Conservation (phyloP, 2,113 vertebrate species). For the Psephotus haematonotus region DNA sequence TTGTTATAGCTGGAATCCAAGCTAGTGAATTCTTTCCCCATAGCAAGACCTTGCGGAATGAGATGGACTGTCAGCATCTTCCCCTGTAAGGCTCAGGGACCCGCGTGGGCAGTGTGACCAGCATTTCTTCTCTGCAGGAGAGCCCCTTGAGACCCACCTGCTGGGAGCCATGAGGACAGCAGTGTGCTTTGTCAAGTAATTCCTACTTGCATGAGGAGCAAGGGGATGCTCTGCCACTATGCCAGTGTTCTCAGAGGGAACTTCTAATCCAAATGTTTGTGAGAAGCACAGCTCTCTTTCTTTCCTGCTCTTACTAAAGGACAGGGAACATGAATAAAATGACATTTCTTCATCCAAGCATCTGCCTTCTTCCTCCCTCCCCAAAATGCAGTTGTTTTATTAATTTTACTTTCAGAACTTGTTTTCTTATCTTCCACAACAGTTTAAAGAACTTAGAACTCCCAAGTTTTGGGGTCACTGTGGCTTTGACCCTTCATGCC, state of each 20-base stretch:
- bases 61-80: not conserved
- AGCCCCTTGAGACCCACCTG: not conserved
- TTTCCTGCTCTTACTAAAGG: not conserved
- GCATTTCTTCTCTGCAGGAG: not conserved
- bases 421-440: not conserved
- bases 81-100: not conserved
- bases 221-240: not conserved
- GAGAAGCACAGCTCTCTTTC: not conserved
- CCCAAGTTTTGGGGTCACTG: not conserved
- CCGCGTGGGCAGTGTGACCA: not conserved
- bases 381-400: not conserved
- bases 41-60: not conserved
- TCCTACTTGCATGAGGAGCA: not conserved
- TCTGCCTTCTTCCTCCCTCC: not conserved
- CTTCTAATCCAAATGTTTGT: not conserved
- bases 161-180: not conserved
- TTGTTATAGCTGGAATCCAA: not conserved
- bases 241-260: not conserved
- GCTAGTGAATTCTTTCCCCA: not conserved
- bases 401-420: not conserved
- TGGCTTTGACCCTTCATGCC: not conserved
- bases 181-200: not conserved
- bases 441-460: not conserved
- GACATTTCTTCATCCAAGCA: not conserved
- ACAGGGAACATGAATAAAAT: not conserved